A percentile compares a stretch with the other conserved stretches of the same genome.
Evolutionary conservation across 2,888 invertebrate genomes (phyloP).

Genomic region (Trachelus troglodyta): DNA sequence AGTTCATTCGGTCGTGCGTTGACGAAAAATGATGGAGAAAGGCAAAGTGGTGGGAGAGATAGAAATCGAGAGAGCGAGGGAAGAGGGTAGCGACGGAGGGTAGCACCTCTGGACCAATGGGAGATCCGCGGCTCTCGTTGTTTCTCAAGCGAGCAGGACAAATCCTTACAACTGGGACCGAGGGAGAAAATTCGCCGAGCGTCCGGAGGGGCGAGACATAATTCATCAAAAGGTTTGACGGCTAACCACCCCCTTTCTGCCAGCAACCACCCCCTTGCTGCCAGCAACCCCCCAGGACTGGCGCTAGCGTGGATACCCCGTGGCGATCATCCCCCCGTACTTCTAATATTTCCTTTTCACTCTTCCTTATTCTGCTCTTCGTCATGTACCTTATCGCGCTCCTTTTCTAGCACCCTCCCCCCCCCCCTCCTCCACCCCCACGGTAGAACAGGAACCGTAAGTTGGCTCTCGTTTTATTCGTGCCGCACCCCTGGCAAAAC

Average conservation of each 20-base stretch:
- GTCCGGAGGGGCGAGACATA: slow-evolving; percentile 3
- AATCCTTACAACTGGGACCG: background rate
- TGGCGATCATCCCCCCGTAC: slow-evolving; percentile 1
- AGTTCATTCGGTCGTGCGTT: background rate
- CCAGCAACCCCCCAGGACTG: background rate
- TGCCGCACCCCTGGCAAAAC: background rate
- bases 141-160: slow-evolving; percentile 3
- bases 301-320: background rate
- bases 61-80: slow-evolving; percentile 8
- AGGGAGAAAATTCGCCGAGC: background rate
- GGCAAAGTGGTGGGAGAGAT: background rate
- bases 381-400: background rate
- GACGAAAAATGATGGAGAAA: background rate
- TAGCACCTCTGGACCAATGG: background rate
- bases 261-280: background rate
- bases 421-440: too few relatives aligned
- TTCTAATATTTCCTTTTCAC: background rate
- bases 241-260: background rate
- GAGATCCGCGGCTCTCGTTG: background rate
- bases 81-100: slow-evolving; percentile 1
- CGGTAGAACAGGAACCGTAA: background rate
- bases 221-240: slow-evolving; percentile 13
- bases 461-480: background rate
- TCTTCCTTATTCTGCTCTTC: background rate
- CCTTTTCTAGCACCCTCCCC: background rate